Evolutionary conservation across 2,113 vertebrate genomes (phyloP).

Genomic region (Paramormyrops kingsleyae): DNA sequence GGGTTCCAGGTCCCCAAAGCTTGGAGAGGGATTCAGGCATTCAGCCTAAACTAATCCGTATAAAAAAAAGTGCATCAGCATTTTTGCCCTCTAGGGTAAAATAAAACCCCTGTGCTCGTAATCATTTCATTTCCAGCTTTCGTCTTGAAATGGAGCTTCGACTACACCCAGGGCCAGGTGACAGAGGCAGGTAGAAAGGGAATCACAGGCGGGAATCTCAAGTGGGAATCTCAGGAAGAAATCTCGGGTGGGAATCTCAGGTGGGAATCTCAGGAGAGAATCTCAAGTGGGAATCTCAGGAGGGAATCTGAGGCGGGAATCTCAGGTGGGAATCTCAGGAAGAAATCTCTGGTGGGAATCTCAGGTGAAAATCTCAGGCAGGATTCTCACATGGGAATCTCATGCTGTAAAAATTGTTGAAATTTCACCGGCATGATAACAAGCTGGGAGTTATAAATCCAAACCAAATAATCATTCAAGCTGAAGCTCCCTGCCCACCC

Average conservation of each 20-base stretch:
- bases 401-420: not conserved
- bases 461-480: not conserved
- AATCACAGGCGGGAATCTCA: not conserved
- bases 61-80: not conserved
- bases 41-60: not conserved
- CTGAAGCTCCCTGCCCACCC: not conserved
- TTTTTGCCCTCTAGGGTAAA: not conserved
- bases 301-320: too few relatives aligned
- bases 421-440: not conserved
- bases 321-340: too few relatives aligned
- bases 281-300: too few relatives aligned
- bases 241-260: not conserved
- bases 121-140: not conserved
- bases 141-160: not conserved
- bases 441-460: not conserved
- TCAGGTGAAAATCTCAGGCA: too few relatives aligned
- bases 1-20: not conserved
- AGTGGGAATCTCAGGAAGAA: not conserved
- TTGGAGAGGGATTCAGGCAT: not conserved
- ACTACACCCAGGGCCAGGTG: not conserved
- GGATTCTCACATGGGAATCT: too few relatives aligned
- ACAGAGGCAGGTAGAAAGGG: not conserved
- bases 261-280: too few relatives aligned
- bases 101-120: not conserved
- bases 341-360: too few relatives aligned